A percentile compares a stretch with the other conserved stretches of the same genome.
These are phyloP conservation scores for Salpingus planirostris DNA, from an alignment of 2,888 invertebrate genomes.

Conservation along the genomic window DNA sequence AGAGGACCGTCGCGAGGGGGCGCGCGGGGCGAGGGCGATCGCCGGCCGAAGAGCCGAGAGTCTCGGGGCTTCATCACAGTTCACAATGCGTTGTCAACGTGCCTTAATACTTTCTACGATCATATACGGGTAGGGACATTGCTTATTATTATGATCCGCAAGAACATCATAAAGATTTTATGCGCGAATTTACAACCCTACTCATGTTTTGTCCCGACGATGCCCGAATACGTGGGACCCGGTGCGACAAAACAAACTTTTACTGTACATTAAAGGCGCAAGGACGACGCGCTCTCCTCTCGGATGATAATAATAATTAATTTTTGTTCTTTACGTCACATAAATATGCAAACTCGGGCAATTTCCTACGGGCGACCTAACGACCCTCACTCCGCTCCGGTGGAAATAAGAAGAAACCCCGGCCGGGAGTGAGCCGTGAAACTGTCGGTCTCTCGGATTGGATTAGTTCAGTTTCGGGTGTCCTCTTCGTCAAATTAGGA, in stretches of 20 bases:
- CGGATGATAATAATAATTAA: slow-evolving; percentile 5
- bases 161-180: slow-evolving; percentile 16
- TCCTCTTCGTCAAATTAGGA: too few species aligned
- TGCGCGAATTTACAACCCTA: slow-evolving; percentile 13
- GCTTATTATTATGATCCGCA: slow-evolving; percentile 14
- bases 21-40: too few species aligned
- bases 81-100: slow-evolving; percentile 1
- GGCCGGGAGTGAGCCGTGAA: too few species aligned
- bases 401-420: too few species aligned
- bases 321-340: neutral
- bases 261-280: slow-evolving; percentile 5
- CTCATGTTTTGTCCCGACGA: slow-evolving; percentile 9
- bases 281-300: slow-evolving; percentile 8
- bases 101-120: slow-evolving; percentile 8
- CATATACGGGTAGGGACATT: slow-evolving; percentile 11
- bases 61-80: slow-evolving; percentile 3
- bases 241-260: slow-evolving; percentile 9
- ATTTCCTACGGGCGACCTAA: too few species aligned
- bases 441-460: too few species aligned
- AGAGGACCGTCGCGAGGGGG: too few species aligned
- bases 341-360: slow-evolving; percentile 1
- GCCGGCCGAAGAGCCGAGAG: slow-evolving; percentile 2
- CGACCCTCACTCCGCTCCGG: too few species aligned
- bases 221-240: slow-evolving; percentile 10
- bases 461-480: too few species aligned